Evolutionary conservation across 2,797 vertebrate species (phyloP).

Genomic region (Helostoma temminkii): DNA sequence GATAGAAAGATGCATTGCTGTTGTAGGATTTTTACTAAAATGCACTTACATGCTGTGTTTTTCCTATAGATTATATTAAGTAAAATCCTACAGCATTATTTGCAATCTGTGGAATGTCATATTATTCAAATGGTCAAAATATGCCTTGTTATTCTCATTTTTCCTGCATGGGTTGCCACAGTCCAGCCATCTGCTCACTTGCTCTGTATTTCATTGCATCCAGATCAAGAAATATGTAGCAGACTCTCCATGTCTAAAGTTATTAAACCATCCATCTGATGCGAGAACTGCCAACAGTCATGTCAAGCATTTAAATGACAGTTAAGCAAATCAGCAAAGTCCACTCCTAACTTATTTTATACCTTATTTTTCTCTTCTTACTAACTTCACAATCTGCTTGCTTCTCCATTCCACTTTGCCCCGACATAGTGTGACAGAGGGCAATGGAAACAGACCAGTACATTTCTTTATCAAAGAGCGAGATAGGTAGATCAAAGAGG

Average conservation of each 20-base stretch:
- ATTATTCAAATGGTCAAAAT: constrained; percentile 14
- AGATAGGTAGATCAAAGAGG: constrained; percentile 33
- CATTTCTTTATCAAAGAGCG: constrained; percentile 15
- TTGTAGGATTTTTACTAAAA: neutral
- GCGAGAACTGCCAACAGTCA: constrained; percentile 15
- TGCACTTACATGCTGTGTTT: constrained; percentile 1
- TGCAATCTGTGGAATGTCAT: constrained; percentile 19
- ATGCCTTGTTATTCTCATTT: constrained; percentile 45
- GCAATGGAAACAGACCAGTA: constrained; percentile 6
- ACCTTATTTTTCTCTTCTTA: neutral
- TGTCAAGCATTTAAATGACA: constrained; percentile 25
- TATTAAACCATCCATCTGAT: constrained; percentile 42
- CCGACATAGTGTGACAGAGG: constrained; percentile 11
- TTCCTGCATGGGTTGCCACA: constrained; percentile 49
- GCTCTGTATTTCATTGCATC: constrained; percentile 28
- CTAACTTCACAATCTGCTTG: neutral
- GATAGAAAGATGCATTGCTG: neutral
- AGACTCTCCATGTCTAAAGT: constrained; percentile 39
- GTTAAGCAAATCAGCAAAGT: constrained; percentile 28
- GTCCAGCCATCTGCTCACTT: constrained; percentile 64
- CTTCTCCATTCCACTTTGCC: neutral
- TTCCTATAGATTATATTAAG: constrained; percentile 13
- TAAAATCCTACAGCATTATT: neutral
- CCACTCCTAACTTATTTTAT: constrained; percentile 3
- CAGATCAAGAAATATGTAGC: constrained; percentile 27